Base-by-base conservation (phyloP, 2,113 vertebrate genomes). In the Pedetes capensis region DNA sequence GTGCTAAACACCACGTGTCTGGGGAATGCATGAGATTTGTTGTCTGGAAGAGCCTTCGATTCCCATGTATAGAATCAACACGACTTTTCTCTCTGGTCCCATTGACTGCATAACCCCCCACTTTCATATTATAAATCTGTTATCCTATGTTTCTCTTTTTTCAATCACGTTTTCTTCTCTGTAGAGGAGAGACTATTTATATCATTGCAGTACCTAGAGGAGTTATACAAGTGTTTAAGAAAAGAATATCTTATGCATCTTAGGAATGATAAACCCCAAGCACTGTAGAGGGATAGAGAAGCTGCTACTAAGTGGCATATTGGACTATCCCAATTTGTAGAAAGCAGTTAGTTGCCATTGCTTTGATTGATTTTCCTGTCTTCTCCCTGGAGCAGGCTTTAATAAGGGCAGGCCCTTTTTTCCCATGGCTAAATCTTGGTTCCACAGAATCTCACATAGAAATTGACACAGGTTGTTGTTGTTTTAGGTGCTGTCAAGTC, bases 331-430 rank as follows among this genome's bases (percentile, higher is more conserved):
- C 25, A 53, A 8, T 25, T 20, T 14, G 17, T 23, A 61, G 25
- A 44, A 89, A 49, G 23, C 23, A n/a, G 16, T 23, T 55, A 61
- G 32, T 63, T 0, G 0, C 37, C 44, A 8, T 57, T 42, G 5
- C 79, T 93, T 80, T 57, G 34, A 82, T 89, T 74, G 64, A 55
- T 63, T 83, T 49, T 39, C 32, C 68, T 83, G 22, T 63, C 79
- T 55, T 93, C 49, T 66, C 17, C 5, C 75, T 32, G 51, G 5
- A 90, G n/a, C 27, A 44, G n/a, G 55, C 32, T 79, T 76, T 17
- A 1, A 16, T 29, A 20, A 89, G 55, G 44, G 63, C 23, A 83
- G 10, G 25, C 14, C 22, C 44, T 4, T 95, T 88, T 64, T 64
- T 18, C 86, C 16, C 6, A 6, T 89, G 91, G 61, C 82, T 88